Conservation (phyloP, 2,888 invertebrate species). For the Tenthredo distinguenda region DNA sequence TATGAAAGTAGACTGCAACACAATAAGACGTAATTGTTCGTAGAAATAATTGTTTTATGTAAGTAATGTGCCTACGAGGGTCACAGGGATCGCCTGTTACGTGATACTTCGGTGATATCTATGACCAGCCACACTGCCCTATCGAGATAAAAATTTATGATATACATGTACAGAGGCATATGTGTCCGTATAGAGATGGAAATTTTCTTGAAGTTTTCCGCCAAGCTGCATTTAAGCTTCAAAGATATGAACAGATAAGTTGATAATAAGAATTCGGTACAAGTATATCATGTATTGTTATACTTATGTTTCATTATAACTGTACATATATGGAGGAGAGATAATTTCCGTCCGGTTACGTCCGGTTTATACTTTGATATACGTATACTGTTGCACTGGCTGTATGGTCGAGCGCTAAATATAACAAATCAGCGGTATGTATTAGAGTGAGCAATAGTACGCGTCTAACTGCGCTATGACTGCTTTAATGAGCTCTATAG, state of each 20-base stretch:
- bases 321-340: not conserved
- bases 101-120: not conserved
- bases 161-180: not conserved
- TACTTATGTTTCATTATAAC: not conserved
- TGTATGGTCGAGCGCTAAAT: not conserved
- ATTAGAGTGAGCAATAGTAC: not conserved
- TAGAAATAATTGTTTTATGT: not conserved
- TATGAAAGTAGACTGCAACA: not conserved
- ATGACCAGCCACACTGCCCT: not conserved
- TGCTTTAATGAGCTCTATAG: not conserved
- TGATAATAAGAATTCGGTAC: not conserved
- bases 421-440: constrained; percentile 22
- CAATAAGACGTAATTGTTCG: not conserved
- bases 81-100: not conserved
- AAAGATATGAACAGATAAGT: not conserved
- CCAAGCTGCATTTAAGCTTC: too few species aligned
- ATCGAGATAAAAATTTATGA: not conserved
- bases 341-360: constrained; percentile 28
- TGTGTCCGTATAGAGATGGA: too few species aligned
- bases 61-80: not conserved
- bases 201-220: not conserved
- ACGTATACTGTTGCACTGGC: not conserved
- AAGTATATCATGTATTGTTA: not conserved
- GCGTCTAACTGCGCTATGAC: not conserved
- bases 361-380: constrained; percentile 43